Conservation (phyloP, 2,113 vertebrate species). For the Rhabdomys dilectus region DNA sequence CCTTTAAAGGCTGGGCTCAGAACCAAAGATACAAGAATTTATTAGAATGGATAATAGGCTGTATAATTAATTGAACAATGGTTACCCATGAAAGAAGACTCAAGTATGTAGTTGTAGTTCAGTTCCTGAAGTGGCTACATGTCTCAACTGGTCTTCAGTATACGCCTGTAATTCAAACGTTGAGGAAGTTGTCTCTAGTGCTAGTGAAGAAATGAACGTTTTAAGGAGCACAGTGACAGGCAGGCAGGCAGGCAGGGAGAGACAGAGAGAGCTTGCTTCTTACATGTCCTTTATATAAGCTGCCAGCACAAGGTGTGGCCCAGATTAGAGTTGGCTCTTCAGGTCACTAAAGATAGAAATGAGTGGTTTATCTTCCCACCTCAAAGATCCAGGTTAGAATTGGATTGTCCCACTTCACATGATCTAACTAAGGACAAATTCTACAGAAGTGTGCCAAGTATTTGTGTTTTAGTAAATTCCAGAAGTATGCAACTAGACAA, state of each 20-base stretch:
- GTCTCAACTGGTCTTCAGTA: neutral
- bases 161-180: neutral
- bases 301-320: too few species aligned
- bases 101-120: neutral
- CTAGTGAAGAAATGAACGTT: neutral
- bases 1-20: too few species aligned
- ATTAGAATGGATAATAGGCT: neutral
- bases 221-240: neutral
- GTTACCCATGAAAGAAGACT: neutral
- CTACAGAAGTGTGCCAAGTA: neutral
- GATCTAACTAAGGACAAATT: neutral
- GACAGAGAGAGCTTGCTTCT: neutral
- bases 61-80: neutral
- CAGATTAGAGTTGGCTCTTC: too few species aligned
- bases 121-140: neutral
- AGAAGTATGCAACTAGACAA: neutral
- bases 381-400: neutral
- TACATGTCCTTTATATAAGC: neutral
- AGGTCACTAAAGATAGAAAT: neutral
- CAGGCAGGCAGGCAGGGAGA: neutral
- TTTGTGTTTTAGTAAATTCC: neutral
- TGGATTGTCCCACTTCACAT: neutral
- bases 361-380: neutral
- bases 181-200: neutral
- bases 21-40: neutral